Evolutionary conservation across 2,113 vertebrate genomes (phyloP), one percentile per base, ranked within the genome.

Genomic region (Gymnorhina tibicen): DNA sequence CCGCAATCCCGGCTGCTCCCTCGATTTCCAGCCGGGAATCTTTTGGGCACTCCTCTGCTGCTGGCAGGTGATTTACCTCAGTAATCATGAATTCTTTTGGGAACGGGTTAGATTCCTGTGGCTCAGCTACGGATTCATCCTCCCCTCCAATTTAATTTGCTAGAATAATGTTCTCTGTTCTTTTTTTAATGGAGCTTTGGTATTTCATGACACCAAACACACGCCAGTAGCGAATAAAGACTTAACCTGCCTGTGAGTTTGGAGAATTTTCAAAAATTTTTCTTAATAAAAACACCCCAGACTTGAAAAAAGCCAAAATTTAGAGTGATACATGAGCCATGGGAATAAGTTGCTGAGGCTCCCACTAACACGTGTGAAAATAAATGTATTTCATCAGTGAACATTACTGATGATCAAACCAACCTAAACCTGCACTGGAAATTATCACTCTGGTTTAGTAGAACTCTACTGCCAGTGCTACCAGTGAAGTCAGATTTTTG

Each of bases 71-170:
- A 39, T 37, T 56, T 3, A 16, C 16, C 32, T n/a, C n/a, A n/a
- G 1, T 7, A 46, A 49, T 2, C 11, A 8, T 0, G 2, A n/a
- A 33, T 37, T 49, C 27, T 1, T 1, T 3, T 1, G 30, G 5
- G 8, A 81, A 23, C 8, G 7, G n/a, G 8, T 6, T 39, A 35
- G 0, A 4, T 9, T 46, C 27, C 70, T 28, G 39, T 4, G 28
- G 16, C 30, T 89, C 58, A 50, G 4, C 47, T 14, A 42, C 0
- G 21, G 23, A 8, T 22, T 35, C 6, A 2, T 39, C 44, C 39
- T 6, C 1, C 3, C 3, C 74, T 53, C 24, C 13, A 13, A 13
- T 91, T 85, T 55, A 0, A 20, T 55, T 52, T 68, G 24, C 11
- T 47, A 21, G 3, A 39, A 33, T 22, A 39, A 20, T 4, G 3